Evolutionary conservation across 2,888 invertebrate genomes (phyloP), one percentile per base, ranked within the genome.

Genomic region (Nephrocerus scutellatus): DNA sequence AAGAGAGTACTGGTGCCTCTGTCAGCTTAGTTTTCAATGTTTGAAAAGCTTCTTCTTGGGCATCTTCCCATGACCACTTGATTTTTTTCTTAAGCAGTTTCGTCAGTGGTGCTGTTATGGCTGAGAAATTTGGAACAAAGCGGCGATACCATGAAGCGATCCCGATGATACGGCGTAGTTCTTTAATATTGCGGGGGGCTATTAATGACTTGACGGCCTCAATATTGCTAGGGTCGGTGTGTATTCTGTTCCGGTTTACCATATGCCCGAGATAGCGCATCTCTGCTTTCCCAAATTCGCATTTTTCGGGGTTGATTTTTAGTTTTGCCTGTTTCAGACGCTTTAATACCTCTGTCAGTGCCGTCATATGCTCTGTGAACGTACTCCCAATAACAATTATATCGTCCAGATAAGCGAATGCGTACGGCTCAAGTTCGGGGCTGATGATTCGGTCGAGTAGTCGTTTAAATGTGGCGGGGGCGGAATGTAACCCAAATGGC

Each of bases 1-100:
- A 29, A 15, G 30, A 18, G 6, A 12, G 9, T 26, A 26, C 26
- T 8, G 12, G 26, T 12, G 26, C 26, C 15, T 26, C 26, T 7
- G 26, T 26, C 8, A 26, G 12, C 15, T 26, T 26, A 8, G 13
- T n/a, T 26, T 26, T 26, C 15, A 26, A 15, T 8, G 8, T 7
- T 14, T 26, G 12, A n/a, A 26, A 26, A 26, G 26, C 26, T n/a
- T 14, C 10, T 15, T 38, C 26, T 12, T 26, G 26, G 12, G 12
- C 26, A 7, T 26, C 12, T 4, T 26, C 6, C 26, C 26, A 26
- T 7, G 10, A 10, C 26, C 26, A 26, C 6, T 8, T 7, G 7
- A 14, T 9, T 14, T 26, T 26, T 15, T 30, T 30, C 19, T 30
- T 30, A 4, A 30, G 8, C 2, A 30, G 13, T 4, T 9, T 6